phyloP scores from a whole-genome alignment of 1,140 invertebrate species.

The Eriocheir sinensis region DNA sequence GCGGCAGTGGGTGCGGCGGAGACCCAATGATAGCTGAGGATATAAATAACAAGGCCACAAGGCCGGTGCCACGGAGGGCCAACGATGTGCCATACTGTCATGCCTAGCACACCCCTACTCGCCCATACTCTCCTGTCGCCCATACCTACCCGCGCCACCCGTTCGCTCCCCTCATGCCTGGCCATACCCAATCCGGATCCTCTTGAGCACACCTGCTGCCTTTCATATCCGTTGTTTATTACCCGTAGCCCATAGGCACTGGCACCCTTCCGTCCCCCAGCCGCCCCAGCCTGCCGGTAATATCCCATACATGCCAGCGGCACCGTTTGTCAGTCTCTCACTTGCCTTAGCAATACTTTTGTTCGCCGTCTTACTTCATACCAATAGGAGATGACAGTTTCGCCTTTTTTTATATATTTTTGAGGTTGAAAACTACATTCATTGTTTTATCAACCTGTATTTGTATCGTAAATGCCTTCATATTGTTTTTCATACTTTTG shows the following conservation, averaged over 20 bases:
- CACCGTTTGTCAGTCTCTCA: slow-evolving; percentile 32
- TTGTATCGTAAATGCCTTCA: too few species aligned
- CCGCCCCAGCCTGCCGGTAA: background rate
- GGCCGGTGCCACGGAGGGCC: slow-evolving; percentile 67
- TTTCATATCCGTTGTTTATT: slow-evolving; percentile 26
- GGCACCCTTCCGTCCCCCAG: background rate
- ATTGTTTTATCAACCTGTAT: background rate
- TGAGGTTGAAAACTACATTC: background rate
- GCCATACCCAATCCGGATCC: slow-evolving; percentile 15
- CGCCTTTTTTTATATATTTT: background rate
- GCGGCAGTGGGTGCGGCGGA: slow-evolving; percentile 64
- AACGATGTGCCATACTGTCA: slow-evolving; percentile 68
- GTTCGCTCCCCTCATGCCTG: background rate
- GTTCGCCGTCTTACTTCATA: background rate
- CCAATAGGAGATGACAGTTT: background rate
- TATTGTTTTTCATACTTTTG: too few species aligned
- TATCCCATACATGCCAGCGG: background rate
- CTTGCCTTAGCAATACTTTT: background rate
- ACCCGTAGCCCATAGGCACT: slow-evolving; percentile 18
- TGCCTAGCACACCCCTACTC: slow-evolving; percentile 59
- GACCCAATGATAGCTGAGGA: slow-evolving; percentile 70
- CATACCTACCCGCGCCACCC: background rate
- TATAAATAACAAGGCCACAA: slow-evolving; percentile 75
- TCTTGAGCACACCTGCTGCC: background rate
- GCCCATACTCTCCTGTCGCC: slow-evolving; percentile 40